Conservation (phyloP, 2,888 invertebrate species). For the Dryococelus australis region DNA sequence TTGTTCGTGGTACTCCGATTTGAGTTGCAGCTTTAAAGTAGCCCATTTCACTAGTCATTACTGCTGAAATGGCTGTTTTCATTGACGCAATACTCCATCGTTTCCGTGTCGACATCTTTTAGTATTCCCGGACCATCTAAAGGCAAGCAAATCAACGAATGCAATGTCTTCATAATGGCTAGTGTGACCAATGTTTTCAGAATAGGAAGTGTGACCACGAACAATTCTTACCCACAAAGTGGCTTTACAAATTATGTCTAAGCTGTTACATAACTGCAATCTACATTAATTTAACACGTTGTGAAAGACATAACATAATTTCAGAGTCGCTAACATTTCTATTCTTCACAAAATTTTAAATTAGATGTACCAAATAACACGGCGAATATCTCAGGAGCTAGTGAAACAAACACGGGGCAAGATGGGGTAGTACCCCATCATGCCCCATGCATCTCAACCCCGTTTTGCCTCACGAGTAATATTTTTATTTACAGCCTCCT, state of each 20-base stretch:
- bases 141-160: neutral
- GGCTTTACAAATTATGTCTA: neutral
- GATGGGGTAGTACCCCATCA: slow-evolving; percentile 18
- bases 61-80: neutral
- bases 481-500: neutral
- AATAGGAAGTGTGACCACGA: no score
- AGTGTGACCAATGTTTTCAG: neutral
- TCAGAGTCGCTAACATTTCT: no score
- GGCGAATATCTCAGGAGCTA: neutral
- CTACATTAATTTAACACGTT: neutral
- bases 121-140: no score
- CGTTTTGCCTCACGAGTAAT: neutral
- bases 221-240: neutral
- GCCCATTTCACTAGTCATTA: neutral
- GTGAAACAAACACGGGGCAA: neutral
- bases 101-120: slow-evolving; percentile 19
- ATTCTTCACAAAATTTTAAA: no score
- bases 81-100: slow-evolving; percentile 13
- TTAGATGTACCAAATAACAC: no score
- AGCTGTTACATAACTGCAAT: neutral
- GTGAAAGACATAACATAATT: no score
- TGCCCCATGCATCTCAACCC: no score
- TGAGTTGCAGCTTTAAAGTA: slow-evolving; percentile 30
- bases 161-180: neutral
- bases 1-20: slow-evolving; percentile 27